A percentile compares a stretch with the other conserved stretches of the same genome.
These are phyloP conservation scores for Dione vanillae DNA, from an alignment of 2,888 invertebrate genomes.

Conservation along the genomic window DNA sequence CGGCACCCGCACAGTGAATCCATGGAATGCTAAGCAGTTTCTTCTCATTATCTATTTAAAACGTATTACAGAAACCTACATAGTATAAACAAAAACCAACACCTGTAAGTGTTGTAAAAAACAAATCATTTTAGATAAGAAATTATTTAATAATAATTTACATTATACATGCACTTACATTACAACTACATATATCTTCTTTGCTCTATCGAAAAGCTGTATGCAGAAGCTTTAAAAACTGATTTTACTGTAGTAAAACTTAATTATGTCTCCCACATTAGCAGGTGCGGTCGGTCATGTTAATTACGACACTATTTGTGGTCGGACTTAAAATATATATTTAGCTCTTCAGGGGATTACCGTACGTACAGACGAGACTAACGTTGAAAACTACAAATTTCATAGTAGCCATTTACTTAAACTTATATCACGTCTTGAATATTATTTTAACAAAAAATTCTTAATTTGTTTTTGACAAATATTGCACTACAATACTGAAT, in stretches of 20 bases:
- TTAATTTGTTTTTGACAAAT: background rate
- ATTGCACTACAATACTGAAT: background rate
- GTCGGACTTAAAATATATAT: slow-evolving; percentile 19
- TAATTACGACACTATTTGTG: slow-evolving; percentile 29
- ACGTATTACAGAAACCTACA: too few species aligned
- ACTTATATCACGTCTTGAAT: background rate
- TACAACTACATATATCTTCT: too few species aligned
- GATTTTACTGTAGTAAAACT: slow-evolving; percentile 15
- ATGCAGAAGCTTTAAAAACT: background rate
- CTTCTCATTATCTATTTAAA: too few species aligned
- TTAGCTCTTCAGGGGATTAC: slow-evolving; percentile 19
- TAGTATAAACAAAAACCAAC: too few species aligned
- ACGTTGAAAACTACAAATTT: slow-evolving; percentile 5
- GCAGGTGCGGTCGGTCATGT: slow-evolving; percentile 27
- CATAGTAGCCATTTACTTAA: background rate
- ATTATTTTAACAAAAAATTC: background rate
- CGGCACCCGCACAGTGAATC: too few species aligned
- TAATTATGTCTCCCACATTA: slow-evolving; percentile 22
- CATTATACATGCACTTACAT: too few species aligned
- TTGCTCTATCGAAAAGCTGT: too few species aligned
- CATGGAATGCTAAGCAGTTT: too few species aligned
- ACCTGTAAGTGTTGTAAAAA: too few species aligned
- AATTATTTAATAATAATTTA: too few species aligned
- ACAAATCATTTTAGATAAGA: too few species aligned
- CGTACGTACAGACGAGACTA: background rate